Evolutionary conservation across 2,888 invertebrate genomes (phyloP), one percentile per base, ranked within the genome.

Genomic region (Aporophyla nigra): DNA sequence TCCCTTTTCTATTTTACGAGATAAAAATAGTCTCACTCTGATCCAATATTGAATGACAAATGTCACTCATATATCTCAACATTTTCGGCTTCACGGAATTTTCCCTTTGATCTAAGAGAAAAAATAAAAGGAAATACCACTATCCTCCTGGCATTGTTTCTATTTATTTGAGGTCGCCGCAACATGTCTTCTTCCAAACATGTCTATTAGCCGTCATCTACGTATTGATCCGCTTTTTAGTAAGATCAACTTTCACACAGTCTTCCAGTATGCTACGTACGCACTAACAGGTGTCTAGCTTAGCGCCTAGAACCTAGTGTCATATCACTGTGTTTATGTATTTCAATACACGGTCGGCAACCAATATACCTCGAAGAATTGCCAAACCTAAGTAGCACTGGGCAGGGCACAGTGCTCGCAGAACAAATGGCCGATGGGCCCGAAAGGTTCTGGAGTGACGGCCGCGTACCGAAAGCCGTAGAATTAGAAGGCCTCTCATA

Each of bases 31-130:
- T 43, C 53, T 16, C 33, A 46, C 58, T 40, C 19, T 21, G 24
- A 77, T 59, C 54, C 40, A 77, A 79, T 83, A 83, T 83, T 70
- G 65, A 56, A 78, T 78, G 65, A 83, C 78, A 78, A 83, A 83
- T 78, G 70, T 61, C 68, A 78, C 65, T 59, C 61, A 51, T 70
- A 77, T 78, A 76, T 66, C 33, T 59, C 53, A 56, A 58, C 56
- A n/a, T 27, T n/a, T 54, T 67, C 16, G 62, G 24, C 24, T 51
- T 49, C 46, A 10, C 19, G 10, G 19, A 46, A 49, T 49, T 43
- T 54, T 61, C 1, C n/a, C 59, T 75, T 59, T 66, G 59, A 75
- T 54, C 21, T 51, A 24, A 19, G 40, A 40, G 19, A n/a, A 46
- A 33, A 76, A 54, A 80, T 58, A 24, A 43, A 79, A 70, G 54